Evolutionary conservation across 2,113 vertebrate species (phyloP), one percentile per base, ranked within the genome.

Genomic region (Peromyscus californicus): DNA sequence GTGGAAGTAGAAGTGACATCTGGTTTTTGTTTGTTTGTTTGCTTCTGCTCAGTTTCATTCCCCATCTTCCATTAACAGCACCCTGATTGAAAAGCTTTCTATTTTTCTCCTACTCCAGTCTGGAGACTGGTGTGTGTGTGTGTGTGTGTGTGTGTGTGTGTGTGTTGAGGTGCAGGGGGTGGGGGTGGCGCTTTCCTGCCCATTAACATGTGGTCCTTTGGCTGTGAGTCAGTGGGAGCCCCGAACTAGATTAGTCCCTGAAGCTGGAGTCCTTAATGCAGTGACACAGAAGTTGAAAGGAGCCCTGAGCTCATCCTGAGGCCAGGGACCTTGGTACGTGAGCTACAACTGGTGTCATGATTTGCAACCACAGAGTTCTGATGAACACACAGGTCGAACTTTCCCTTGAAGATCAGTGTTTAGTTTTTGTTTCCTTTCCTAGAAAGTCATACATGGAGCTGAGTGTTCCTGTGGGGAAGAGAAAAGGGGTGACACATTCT

Each of bases 361-460:
- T 48, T 92, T 80, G 31, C 7, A 63, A 42, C 51, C 19, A 39
- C 45, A 31, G 22, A 36, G 70, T 51, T 72, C 51, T 48, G 84
- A 67, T 1, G 15, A 90, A 54, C 39, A 17, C 0, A 26, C 15
- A 72, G 63, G 84, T 45, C 51, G 69, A 31, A 7, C 79, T 97
- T 93, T 36, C 59, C 90, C 63, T 61, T 61, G 51, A 65, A 10
- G n/a, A 11, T 1, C 75, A 36, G 10, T 10, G 7, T 5, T 86
- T 70, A 29, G 36, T 54, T 63, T 93, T 83, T 21, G 45, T 42
- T 82, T 89, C 39, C 22, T 89, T 97, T 74, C 82, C 72, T 63
- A 78, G 31, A 57, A 86, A 67, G 84, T 42, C 19, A 19, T 59
- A 72, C n/a, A 48, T 7, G 69, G 48, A 65, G 7, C 69, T 24